Percentiles rank a stretch among this genome's conserved stretches.
phyloP scores from a whole-genome alignment of 1,140 invertebrate species.

The Sipha flava region DNA sequence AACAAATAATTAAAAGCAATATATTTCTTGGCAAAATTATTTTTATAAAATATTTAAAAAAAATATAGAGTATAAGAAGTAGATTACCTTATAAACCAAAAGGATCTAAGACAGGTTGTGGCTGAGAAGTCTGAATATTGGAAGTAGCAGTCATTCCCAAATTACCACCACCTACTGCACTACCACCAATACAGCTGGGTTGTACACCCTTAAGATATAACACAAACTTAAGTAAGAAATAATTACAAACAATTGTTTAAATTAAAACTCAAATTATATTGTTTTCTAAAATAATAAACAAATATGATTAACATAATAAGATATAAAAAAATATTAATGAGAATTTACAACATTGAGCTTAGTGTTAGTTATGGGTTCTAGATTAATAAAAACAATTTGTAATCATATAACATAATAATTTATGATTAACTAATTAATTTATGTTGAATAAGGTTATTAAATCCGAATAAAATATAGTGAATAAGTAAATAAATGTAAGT shows the following conservation, averaged over 20 bases:
- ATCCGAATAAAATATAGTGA: no score
- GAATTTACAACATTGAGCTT: no score
- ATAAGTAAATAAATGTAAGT: no score
- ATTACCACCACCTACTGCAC: slow-evolving; percentile 31
- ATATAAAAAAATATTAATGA: no score
- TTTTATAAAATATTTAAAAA: neutral
- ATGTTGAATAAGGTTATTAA: no score
- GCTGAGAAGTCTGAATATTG: slow-evolving; percentile 11
- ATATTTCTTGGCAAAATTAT: neutral
- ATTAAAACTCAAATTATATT: neutral
- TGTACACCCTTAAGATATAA: slow-evolving; percentile 31
- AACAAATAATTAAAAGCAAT: neutral
- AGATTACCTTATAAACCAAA: slow-evolving; percentile 27
- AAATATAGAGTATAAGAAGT: neutral
- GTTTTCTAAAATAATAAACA: no score
- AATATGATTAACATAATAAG: no score
- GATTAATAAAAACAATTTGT: no score
- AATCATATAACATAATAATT: no score
- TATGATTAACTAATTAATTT: no score
- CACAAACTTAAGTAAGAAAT: neutral
- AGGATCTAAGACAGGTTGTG: slow-evolving; percentile 23
- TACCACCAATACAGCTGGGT: slow-evolving; percentile 28
- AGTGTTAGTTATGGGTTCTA: no score
- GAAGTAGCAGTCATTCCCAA: slow-evolving; percentile 3
- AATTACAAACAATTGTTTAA: neutral